Evolutionary conservation across 2,113 vertebrate genomes (phyloP).

Genomic region (Gasterosteus aculeatus): DNA sequence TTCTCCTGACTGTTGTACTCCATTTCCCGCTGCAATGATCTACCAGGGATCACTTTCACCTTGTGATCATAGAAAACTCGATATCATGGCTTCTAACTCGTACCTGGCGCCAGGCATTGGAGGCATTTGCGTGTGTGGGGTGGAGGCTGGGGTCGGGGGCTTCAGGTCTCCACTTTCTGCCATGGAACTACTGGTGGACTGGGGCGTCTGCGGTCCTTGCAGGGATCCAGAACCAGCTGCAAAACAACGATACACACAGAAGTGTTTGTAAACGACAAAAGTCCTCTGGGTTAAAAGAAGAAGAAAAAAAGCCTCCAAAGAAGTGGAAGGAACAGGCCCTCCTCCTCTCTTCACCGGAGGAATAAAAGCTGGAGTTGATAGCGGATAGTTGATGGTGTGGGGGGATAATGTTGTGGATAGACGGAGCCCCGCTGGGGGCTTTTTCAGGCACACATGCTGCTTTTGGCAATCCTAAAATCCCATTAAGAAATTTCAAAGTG

Average conservation of each 20-base stretch:
- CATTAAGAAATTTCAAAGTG: constrained; percentile 64
- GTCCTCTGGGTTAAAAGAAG: neutral
- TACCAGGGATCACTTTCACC: constrained; percentile 8
- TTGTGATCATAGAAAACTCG: constrained; percentile 7
- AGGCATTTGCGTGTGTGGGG: constrained; percentile 95
- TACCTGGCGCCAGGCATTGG: constrained; percentile 96
- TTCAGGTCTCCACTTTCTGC: constrained; percentile 97
- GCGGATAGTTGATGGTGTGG: constrained; percentile 39
- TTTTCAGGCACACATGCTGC: constrained; percentile 58
- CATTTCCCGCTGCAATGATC: constrained; percentile 12
- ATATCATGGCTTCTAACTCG: neutral
- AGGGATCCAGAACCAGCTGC: constrained; percentile 97
- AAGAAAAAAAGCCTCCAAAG: neutral
- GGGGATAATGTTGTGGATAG: constrained; percentile 14
- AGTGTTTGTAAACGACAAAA: neutral
- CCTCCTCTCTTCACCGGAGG: constrained; percentile 6
- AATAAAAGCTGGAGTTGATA: constrained; percentile 32
- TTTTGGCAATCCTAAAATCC: constrained; percentile 67
- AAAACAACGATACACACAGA: constrained; percentile 39
- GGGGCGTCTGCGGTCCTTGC: constrained; percentile 98
- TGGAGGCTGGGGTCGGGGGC: constrained; percentile 97
- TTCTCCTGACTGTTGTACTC: neutral
- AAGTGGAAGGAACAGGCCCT: constrained; percentile 24
- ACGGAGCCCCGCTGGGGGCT: constrained; percentile 40
- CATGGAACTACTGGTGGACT: constrained; percentile 99